Evolutionary conservation across 2,113 vertebrate species (phyloP), one percentile per base, ranked within the genome.

Genomic region (Tetrax tetrax): DNA sequence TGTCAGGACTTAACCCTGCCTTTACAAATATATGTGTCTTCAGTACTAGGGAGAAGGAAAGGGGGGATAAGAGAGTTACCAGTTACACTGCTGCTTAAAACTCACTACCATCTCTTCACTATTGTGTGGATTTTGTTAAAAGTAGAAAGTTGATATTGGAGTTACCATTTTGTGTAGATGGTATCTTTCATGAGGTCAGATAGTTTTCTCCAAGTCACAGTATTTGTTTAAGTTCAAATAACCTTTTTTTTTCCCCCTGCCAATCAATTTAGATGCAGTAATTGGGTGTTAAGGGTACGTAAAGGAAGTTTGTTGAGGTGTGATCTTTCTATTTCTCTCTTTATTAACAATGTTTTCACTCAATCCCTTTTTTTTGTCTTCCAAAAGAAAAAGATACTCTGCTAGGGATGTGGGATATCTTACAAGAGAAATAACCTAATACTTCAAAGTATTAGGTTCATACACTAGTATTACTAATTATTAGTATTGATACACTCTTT

Each of bases 231-330:
- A 59, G 28, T 94, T 96, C 56, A 56, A 43, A 51, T 82, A 92
- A 37, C 17, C 4, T 12, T 38, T 53, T 60, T 48, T 43, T 66
- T 4, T 10, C 41, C 41, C 41, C 41, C 92, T 87, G 76, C 72
- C 80, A 97, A 41, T 94, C 87, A 87, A 59, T 81, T 95, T 78
- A 71, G 84, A 87, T 69, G 54, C 74, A 3, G 5, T 93, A 95
- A 93, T 90, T 97, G 70, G 91, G 79, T 95, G 88, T 94, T 97
- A 95, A 95, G 91, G 66, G 65, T 96, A 94, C 82, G 72, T 92
- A 95, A 97, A 96, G 78, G n/a, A 92, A 77, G 72, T 87, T 90
- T 86, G 48, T 77, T 96, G 87, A 95, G 74, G 86, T 97, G 83
- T 93, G 95, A 63, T 93, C 27, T 4, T 90, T 97, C 95, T 92